A percentile compares a stretch with the other conserved stretches of the same genome.
These are phyloP conservation scores for Ganaspis brasiliensis DNA, from an alignment of 2,888 invertebrate species.

Conservation along the genomic window DNA sequence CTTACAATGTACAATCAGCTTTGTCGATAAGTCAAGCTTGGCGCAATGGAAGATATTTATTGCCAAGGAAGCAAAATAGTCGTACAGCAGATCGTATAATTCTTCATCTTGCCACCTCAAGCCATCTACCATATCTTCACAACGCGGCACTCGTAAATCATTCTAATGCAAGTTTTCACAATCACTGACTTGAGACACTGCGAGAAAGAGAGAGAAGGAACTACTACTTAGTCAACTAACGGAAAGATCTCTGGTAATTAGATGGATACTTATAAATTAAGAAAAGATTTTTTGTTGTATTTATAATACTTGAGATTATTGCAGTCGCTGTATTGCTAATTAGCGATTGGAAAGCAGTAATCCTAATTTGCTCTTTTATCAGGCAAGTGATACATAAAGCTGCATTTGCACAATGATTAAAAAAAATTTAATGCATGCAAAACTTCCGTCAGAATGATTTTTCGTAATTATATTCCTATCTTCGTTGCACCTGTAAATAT, in stretches of 20 bases:
- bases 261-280: not conserved
- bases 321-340: not conserved
- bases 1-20: slow-evolving; percentile 24
- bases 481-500: not conserved
- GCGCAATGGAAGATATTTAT: slow-evolving; percentile 35
- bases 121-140: slow-evolving; percentile 33
- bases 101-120: slow-evolving; percentile 38
- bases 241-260: not conserved
- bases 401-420: not conserved
- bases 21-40: slow-evolving; percentile 19
- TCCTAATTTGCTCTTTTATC: not conserved
- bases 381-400: not conserved
- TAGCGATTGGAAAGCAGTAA: not conserved
- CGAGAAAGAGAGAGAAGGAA: not conserved
- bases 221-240: not conserved
- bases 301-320: not conserved
- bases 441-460: not conserved
- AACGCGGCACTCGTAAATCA: slow-evolving; percentile 28
- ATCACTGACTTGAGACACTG: slow-evolving; percentile 18
- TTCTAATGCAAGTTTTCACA: slow-evolving; percentile 41
- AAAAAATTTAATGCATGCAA: not conserved
- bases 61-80: slow-evolving; percentile 32
- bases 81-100: slow-evolving; percentile 26
- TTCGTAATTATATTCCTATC: not conserved
- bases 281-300: not conserved